A percentile compares a stretch with the other conserved stretches of the same genome.
phyloP scores from a whole-genome alignment of 92 coral and sea anemone species.

The Chrysogorgia sp. region DNA sequence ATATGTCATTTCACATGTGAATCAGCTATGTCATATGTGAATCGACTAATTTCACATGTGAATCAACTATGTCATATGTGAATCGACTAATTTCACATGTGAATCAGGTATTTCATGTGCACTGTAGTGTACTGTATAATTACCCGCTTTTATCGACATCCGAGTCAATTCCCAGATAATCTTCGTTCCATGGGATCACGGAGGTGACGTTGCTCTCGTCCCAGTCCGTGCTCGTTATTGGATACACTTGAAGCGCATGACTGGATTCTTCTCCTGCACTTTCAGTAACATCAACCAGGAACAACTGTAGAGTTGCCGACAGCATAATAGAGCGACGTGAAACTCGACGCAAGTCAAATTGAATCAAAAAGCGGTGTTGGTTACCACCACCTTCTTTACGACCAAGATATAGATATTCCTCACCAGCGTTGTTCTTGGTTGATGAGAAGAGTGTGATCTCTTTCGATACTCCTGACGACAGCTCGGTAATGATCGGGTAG shows the following conservation, averaged over 20 bases:
- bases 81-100: too few species aligned
- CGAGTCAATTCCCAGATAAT: slow-evolving; percentile 76
- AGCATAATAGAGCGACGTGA: slow-evolving; percentile 71
- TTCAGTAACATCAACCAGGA: slow-evolving; percentile 63
- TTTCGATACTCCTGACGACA: slow-evolving; percentile 65
- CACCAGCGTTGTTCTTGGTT: slow-evolving; percentile 52
- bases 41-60: too few species aligned
- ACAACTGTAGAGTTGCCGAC: slow-evolving; percentile 76
- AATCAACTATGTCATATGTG: too few species aligned
- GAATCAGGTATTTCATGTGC: background rate
- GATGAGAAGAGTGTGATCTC: slow-evolving; percentile 67
- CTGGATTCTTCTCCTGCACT: slow-evolving; percentile 53
- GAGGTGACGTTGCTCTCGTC: slow-evolving; percentile 72
- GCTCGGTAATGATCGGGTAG: slow-evolving; percentile 59
- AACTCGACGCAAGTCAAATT: slow-evolving; percentile 73
- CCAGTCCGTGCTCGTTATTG: slow-evolving; percentile 90
- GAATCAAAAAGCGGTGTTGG: slow-evolving; percentile 78
- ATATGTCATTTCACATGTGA: too few species aligned
- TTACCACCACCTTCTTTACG: slow-evolving; percentile 62
- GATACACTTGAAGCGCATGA: slow-evolving; percentile 78
- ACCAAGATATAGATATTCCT: slow-evolving; percentile 76
- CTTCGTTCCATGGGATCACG: slow-evolving; percentile 91
- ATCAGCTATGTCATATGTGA: too few species aligned
- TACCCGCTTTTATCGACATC: slow-evolving; percentile 60
- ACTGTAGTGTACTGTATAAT: background rate